A percentile compares a stretch with the other conserved stretches of the same genome.
These are phyloP conservation scores for Drosophila rubida DNA, from an alignment of 2,888 invertebrate species.

Conservation along the genomic window DNA sequence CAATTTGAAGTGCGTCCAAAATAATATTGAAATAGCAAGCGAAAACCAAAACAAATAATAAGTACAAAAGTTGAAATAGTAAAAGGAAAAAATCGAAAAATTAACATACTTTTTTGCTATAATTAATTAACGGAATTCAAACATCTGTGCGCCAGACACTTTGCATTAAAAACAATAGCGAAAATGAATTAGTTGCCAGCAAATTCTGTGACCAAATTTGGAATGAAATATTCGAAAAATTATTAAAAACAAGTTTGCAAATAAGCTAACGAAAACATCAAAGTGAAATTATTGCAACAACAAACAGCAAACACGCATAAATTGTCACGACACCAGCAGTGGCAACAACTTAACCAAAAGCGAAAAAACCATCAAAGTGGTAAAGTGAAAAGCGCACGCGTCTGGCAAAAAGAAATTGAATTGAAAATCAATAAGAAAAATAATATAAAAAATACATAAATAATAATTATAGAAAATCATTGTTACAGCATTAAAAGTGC, in stretches of 20 bases:
- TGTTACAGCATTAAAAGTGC: slow-evolving; percentile 65
- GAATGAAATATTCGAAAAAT: slow-evolving; percentile 46
- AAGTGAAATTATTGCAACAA: slow-evolving; percentile 39
- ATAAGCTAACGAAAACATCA: slow-evolving; percentile 17
- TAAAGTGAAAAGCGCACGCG: slow-evolving; percentile 67
- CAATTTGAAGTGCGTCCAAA: slow-evolving; percentile 70
- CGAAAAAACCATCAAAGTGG: slow-evolving; percentile 20
- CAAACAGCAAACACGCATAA: slow-evolving; percentile 8
- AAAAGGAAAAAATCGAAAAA: slow-evolving; percentile 28
- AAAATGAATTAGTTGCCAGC: slow-evolving; percentile 21
- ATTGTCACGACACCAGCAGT: slow-evolving; percentile 17
- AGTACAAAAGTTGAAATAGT: slow-evolving; percentile 29
- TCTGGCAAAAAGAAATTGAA: slow-evolving; percentile 42
- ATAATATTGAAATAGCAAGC: slow-evolving; percentile 34
- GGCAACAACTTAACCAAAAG: slow-evolving; percentile 1
- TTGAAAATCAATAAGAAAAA: slow-evolving; percentile 58
- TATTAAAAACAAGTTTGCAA: slow-evolving; percentile 59
- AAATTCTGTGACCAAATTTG: slow-evolving; percentile 26
- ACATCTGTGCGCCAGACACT: slow-evolving; percentile 31
- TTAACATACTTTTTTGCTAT: slow-evolving; percentile 27
- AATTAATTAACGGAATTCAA: slow-evolving; percentile 20
- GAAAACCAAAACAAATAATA: slow-evolving; percentile 41
- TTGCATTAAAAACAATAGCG: slow-evolving; percentile 1
- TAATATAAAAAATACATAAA: slow-evolving; percentile 45
- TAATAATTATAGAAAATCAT: slow-evolving; percentile 65